A percentile compares a stretch with the other conserved stretches of the same genome.
phyloP scores from a whole-genome alignment of 2,113 vertebrate genomes.

The Balaeniceps rex region DNA sequence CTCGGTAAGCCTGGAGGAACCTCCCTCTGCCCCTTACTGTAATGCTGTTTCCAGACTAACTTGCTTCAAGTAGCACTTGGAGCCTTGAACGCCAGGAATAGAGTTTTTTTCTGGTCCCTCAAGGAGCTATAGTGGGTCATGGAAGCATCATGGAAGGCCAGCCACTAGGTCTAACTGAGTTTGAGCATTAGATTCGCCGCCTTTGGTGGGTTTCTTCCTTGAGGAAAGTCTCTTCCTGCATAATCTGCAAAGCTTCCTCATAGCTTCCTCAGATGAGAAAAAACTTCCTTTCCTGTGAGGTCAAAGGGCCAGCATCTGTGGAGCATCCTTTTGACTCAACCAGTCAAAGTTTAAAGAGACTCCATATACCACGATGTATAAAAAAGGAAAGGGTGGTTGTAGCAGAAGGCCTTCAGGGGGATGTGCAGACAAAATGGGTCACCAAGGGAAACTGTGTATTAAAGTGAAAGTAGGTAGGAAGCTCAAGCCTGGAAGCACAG shows the following conservation, averaged over 20 bases:
- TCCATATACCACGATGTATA: fast-evolving
- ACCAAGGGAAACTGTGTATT: not conserved
- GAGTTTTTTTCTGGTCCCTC: not conserved
- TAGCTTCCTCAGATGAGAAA: not conserved
- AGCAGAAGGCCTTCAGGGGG: not conserved
- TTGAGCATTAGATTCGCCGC: not conserved
- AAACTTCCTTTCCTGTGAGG: not conserved
- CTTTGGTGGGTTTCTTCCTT: not conserved
- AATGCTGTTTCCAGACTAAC: not conserved
- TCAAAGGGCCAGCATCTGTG: not conserved
- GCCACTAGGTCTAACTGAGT: not conserved
- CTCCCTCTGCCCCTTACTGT: not conserved
- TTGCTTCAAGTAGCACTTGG: not conserved
- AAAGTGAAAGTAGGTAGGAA: not conserved
- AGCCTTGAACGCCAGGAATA: not conserved
- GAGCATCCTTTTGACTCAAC: not conserved
- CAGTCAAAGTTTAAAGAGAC: not conserved
- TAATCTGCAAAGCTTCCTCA: not conserved
- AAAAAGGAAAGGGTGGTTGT: not conserved
- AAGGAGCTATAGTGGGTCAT: not conserved
- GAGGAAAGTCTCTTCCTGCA: not conserved
- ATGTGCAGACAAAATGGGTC: not conserved
- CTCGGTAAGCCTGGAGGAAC: not conserved
- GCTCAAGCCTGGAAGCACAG: not conserved
- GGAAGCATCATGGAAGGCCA: not conserved